These are phyloP conservation scores for Hystrix brachyura DNA, from an alignment of 2,113 vertebrate genomes.

Conservation along the genomic window DNA sequence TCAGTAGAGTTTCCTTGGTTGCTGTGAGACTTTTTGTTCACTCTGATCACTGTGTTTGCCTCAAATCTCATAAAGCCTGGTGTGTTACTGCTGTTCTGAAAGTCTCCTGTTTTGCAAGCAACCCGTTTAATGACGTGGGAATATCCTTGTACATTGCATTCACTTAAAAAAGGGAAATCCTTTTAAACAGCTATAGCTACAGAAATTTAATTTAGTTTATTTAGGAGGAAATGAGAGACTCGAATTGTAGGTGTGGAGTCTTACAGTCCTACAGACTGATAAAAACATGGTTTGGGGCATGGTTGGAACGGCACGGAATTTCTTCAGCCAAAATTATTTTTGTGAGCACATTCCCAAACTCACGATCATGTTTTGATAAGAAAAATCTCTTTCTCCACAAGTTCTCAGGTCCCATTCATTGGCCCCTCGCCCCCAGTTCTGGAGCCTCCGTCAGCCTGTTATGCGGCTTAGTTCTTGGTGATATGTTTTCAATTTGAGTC, in stretches of 20 bases:
- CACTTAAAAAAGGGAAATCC: constrained; percentile 79
- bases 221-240: constrained; percentile 86
- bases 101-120: constrained; percentile 68
- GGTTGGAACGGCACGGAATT: constrained; percentile 6
- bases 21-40: constrained; percentile 68
- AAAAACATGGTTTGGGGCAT: constrained; percentile 55
- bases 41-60: constrained; percentile 45
- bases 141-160: constrained; percentile 68
- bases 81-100: constrained; percentile 65
- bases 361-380: constrained; percentile 75
- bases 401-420: constrained; percentile 55
- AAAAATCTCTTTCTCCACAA: constrained; percentile 64
- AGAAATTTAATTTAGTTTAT: constrained; percentile 82
- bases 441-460: constrained; percentile 60
- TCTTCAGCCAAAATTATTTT: constrained; percentile 9
- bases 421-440: constrained; percentile 23
- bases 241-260: constrained; percentile 72
- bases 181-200: constrained; percentile 73
- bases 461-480: constrained; percentile 9
- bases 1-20: neutral
- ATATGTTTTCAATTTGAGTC: constrained; percentile 77
- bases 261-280: constrained; percentile 51
- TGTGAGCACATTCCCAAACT: constrained; percentile 7
- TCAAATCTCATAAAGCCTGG: constrained; percentile 78
- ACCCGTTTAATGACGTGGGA: constrained; percentile 80